These are phyloP conservation scores for Anthopleura sola DNA, from an alignment of 64 coral and sea anemone genomes.

Conservation along the genomic window DNA sequence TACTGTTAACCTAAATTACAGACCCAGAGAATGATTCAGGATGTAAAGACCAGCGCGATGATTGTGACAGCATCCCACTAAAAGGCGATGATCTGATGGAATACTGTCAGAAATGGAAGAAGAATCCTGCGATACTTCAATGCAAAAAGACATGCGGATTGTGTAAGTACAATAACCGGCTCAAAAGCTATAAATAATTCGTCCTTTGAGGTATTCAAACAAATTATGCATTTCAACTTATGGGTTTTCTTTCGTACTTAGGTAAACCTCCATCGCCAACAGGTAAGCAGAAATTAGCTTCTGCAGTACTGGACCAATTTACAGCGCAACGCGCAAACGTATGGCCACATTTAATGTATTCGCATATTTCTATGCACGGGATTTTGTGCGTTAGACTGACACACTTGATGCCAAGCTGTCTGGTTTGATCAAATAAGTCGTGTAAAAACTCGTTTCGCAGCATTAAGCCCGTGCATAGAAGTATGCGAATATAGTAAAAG, in stretches of 20 bases:
- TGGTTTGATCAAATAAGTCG: too few species aligned
- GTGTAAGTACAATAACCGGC: neutral
- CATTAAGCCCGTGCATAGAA: too few species aligned
- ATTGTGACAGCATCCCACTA: slow-evolving; percentile 1
- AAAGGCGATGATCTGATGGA: slow-evolving; percentile 3
- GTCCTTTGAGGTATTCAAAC: neutral
- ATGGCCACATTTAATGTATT: too few species aligned
- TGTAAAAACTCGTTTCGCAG: too few species aligned
- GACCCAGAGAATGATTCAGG: neutral
- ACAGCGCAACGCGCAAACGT: too few species aligned
- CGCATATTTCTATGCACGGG: too few species aligned
- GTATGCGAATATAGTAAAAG: too few species aligned
- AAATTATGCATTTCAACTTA: neutral
- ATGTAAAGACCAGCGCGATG: neutral
- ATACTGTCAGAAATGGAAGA: slow-evolving; percentile 20
- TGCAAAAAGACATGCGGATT: slow-evolving; percentile 14
- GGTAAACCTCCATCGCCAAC: neutral
- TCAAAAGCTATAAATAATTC: neutral
- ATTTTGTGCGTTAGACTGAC: too few species aligned
- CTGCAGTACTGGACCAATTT: too few species aligned
- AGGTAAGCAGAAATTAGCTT: neutral
- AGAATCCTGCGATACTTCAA: neutral
- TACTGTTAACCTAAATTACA: neutral
- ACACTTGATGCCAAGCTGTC: too few species aligned
- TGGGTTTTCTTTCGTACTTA: neutral